A percentile compares a stretch with the other conserved stretches of the same genome.
These are phyloP conservation scores for Himalopsyche kuldschensis DNA, from an alignment of 2,888 invertebrate genomes.

Conservation along the genomic window DNA sequence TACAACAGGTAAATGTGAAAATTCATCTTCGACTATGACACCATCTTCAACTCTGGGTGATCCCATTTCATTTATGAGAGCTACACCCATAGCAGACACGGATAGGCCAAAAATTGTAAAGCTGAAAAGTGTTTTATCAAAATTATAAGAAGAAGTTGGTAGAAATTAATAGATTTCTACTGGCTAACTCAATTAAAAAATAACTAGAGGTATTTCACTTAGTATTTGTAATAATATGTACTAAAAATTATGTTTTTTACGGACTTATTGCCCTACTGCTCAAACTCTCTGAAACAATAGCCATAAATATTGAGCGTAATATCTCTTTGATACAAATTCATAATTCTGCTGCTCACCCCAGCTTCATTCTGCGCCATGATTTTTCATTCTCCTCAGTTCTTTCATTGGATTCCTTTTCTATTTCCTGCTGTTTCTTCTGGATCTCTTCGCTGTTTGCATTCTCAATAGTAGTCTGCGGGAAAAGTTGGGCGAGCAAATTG, in stretches of 20 bases:
- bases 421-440: slow-evolving; percentile 59
- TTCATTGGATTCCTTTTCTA: slow-evolving; percentile 60
- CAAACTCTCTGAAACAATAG: no score
- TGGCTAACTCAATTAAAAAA: no score
- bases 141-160: no score
- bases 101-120: slow-evolving; percentile 66
- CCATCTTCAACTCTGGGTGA: slow-evolving; percentile 75
- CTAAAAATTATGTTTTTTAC: no score
- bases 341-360: slow-evolving; percentile 53
- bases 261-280: no score
- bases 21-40: slow-evolving; percentile 72
- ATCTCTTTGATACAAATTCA: no score
- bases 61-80: slow-evolving; percentile 70
- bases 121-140: slow-evolving; percentile 43
- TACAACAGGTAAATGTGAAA: slow-evolving; percentile 66
- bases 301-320: no score
- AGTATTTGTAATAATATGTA: no score
- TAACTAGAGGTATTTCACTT: no score
- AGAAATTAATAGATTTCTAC: no score
- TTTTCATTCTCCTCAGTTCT: slow-evolving; percentile 66
- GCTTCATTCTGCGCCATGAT: slow-evolving; percentile 74
- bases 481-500: slow-evolving; percentile 60
- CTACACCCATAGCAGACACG: slow-evolving; percentile 60
- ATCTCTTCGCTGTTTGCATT: slow-evolving; percentile 55
- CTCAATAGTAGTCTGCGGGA: slow-evolving; percentile 57